phyloP scores from a whole-genome alignment of 1,140 invertebrate genomes.

The Atta colombica region DNA sequence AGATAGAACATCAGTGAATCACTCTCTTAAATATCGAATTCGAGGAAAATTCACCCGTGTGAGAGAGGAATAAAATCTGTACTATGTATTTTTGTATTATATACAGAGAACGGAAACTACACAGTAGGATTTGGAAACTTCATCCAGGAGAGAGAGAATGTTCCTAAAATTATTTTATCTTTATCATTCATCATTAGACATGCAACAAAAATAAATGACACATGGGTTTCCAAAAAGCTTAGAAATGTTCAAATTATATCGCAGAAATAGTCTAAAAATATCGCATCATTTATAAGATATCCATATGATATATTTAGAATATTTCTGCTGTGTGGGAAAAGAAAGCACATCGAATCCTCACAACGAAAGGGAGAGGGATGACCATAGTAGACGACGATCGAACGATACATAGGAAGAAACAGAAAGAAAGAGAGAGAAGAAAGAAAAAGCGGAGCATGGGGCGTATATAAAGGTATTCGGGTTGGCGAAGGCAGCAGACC shows the following conservation, averaged over 20 bases:
- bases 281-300: too few relatives aligned
- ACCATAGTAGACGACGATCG: slow-evolving; percentile 11
- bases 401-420: slow-evolving; percentile 4
- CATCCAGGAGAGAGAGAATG: too few relatives aligned
- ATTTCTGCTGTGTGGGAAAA: slow-evolving; percentile 25
- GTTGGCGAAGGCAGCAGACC: slow-evolving; percentile 78
- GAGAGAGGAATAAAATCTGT: slow-evolving; percentile 36
- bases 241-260: too few relatives aligned
- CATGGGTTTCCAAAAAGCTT: too few relatives aligned
- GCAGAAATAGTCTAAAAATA: too few relatives aligned
- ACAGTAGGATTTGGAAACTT: too few relatives aligned
- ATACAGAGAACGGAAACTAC: neutral
- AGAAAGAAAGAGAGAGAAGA: slow-evolving; percentile 53
- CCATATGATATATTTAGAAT: too few relatives aligned
- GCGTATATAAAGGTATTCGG: slow-evolving; percentile 79
- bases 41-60: slow-evolving; percentile 44
- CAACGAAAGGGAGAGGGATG: slow-evolving; percentile 14
- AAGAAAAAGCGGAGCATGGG: slow-evolving; percentile 46
- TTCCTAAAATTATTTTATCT: too few relatives aligned
- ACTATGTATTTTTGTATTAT: neutral
- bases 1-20: slow-evolving; percentile 24
- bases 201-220: too few relatives aligned
- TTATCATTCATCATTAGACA: too few relatives aligned
- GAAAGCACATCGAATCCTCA: neutral
- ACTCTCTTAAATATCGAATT: slow-evolving; percentile 32